Percentiles rank a stretch among this genome's conserved stretches.
Evolutionary conservation across 2,113 vertebrate genomes (phyloP).

Genomic region (Calypte anna): DNA sequence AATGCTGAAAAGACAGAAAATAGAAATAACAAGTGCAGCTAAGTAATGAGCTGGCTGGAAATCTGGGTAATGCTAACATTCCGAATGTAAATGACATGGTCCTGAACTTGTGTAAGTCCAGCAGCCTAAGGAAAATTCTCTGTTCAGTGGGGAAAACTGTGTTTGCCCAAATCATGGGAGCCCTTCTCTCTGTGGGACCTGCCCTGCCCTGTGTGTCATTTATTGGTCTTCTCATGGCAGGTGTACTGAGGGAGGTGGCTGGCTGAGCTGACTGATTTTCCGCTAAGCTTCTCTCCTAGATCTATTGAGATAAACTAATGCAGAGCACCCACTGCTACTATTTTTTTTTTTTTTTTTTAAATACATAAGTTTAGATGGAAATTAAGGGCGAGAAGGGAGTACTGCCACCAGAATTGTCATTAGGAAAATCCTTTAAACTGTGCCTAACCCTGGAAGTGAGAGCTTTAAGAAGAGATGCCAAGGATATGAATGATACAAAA

Average conservation of each 20-base stretch:
- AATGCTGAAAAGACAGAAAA: neutral
- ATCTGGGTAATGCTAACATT: neutral
- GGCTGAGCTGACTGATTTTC: neutral
- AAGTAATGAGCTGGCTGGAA: neutral
- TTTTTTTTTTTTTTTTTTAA: neutral
- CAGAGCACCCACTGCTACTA: neutral
- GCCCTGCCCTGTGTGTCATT: neutral
- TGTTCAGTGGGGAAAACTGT: rapidly evolving
- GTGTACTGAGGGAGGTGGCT: neutral
- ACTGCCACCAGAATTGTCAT: neutral
- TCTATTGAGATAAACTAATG: neutral
- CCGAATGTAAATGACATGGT: neutral
- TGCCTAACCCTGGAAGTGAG: neutral
- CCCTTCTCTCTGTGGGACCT: neutral
- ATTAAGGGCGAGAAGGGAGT: neutral
- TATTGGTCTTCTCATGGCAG: rapidly evolving
- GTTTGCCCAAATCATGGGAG: neutral
- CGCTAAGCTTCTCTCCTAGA: rapidly evolving
- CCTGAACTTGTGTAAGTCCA: neutral
- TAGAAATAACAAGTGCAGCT: neutral
- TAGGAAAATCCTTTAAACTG: neutral
- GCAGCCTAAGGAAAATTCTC: neutral
- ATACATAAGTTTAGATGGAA: neutral
- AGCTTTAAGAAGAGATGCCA: neutral
- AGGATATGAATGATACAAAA: neutral